Percentiles rank a stretch among this genome's conserved stretches.
These are phyloP conservation scores for Linhomoeus sp. DNA, from an alignment of 2,888 invertebrate species.

Conservation along the genomic window DNA sequence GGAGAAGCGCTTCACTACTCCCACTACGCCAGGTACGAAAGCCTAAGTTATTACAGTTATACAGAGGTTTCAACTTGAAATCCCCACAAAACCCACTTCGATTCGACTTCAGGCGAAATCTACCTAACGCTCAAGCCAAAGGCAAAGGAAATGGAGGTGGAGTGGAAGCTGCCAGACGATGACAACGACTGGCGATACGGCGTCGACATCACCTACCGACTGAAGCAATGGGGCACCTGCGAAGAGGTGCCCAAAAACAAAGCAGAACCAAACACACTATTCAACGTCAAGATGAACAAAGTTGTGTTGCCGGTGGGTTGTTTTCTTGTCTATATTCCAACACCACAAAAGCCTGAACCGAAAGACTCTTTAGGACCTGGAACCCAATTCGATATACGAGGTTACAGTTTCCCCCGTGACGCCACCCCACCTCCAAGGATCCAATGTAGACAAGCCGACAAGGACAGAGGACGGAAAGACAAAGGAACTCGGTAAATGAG, in stretches of 20 bases:
- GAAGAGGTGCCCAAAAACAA: conserved; percentile 2
- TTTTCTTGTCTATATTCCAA: neutral
- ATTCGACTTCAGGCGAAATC: too few species aligned
- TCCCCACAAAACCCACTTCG: too few species aligned
- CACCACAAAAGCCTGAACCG: neutral
- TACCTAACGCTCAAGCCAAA: conserved; percentile 12
- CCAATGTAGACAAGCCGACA: too few species aligned
- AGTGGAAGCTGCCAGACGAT: conserved; percentile 23
- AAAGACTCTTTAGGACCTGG: conserved; percentile 1
- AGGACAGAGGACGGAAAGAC: too few species aligned
- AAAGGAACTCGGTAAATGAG: too few species aligned
- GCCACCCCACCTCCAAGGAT: conserved; percentile 13
- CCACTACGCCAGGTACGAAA: conserved; percentile 14
- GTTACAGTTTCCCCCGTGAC: conserved; percentile 23
- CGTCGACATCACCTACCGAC: conserved; percentile 23
- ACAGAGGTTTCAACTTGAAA: too few species aligned
- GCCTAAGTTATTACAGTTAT: too few species aligned
- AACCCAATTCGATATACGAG: conserved; percentile 7
- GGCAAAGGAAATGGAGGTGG: conserved; percentile 5
- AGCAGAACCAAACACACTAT: neutral
- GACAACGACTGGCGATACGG: conserved; percentile 27
- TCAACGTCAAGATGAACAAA: neutral
- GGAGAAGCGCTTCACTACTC: too few species aligned
- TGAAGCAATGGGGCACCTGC: conserved; percentile 21
- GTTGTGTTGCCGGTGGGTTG: neutral